Percentiles rank a stretch among this genome's conserved stretches.
These are phyloP conservation scores for Papilio xuthus DNA, from an alignment of 1,140 invertebrate species.

Conservation along the genomic window DNA sequence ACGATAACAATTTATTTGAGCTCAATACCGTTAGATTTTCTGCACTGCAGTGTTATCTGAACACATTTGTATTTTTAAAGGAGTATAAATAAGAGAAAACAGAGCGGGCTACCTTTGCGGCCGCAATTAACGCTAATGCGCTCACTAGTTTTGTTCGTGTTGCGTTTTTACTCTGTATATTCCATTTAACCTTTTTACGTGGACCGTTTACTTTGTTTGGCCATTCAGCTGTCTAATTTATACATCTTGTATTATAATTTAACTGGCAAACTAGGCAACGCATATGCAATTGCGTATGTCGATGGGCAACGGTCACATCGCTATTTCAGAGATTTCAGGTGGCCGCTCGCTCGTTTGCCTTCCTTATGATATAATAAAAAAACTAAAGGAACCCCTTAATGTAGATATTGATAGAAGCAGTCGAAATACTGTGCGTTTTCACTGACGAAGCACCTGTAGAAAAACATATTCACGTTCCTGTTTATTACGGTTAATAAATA, in stretches of 20 bases:
- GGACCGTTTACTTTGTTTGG: neutral
- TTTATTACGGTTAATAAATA: too few species aligned
- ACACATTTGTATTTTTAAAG: constrained; percentile 26
- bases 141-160: constrained; percentile 9
- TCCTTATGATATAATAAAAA: too few species aligned
- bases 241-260: neutral
- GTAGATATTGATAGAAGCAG: too few species aligned
- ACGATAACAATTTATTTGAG: neutral
- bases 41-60: neutral
- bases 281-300: too few species aligned
- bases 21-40: neutral
- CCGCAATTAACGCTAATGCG: constrained; percentile 28
- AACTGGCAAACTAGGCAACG: too few species aligned
- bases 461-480: too few species aligned
- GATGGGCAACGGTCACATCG: too few species aligned
- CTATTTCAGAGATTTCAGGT: too few species aligned
- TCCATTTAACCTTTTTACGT: constrained; percentile 6
- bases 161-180: constrained; percentile 9
- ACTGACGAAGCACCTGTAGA: too few species aligned
- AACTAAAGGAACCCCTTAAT: too few species aligned
- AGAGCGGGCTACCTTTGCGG: constrained; percentile 3
- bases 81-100: constrained; percentile 28
- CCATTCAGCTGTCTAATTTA: neutral
- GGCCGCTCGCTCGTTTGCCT: too few species aligned
- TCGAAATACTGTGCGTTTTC: too few species aligned